Conservation (phyloP, 2,888 invertebrate genomes). For the Diogma glabrata region DNA sequence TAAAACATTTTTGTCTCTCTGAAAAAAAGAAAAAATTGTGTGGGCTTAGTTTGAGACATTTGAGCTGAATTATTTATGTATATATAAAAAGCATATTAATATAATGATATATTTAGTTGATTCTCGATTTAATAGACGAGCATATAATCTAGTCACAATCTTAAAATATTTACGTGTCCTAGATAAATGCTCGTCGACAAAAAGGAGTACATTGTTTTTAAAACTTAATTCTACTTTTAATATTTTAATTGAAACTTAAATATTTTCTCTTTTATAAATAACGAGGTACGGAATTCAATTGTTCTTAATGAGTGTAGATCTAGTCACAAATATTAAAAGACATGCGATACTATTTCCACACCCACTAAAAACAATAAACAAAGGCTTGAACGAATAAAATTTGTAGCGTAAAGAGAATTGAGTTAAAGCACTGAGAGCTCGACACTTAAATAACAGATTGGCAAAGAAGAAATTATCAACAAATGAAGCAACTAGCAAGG, state of each 20-base stretch:
- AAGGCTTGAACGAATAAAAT: too few species aligned
- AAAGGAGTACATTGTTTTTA: conserved; percentile 31
- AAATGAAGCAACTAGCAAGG: too few species aligned
- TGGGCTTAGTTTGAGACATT: too few species aligned
- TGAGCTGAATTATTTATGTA: too few species aligned
- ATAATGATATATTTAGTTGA: too few species aligned
- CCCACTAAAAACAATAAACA: conserved; percentile 36
- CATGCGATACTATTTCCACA: conserved; percentile 39
- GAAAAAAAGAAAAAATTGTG: too few species aligned
- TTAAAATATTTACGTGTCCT: conserved; percentile 40
- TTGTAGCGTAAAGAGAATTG: too few species aligned
- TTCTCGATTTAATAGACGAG: conserved; percentile 41
- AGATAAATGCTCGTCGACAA: conserved; percentile 41
- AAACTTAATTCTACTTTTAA: not conserved
- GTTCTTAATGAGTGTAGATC: conserved; percentile 41
- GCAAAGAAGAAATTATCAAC: too few species aligned
- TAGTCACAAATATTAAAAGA: conserved; percentile 34
- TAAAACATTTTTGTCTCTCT: too few species aligned
- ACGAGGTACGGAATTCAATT: conserved; percentile 18
- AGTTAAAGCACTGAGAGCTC: too few species aligned
- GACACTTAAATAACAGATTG: too few species aligned
- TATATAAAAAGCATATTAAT: too few species aligned
- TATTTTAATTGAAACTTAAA: not conserved
- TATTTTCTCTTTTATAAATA: not conserved
- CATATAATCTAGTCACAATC: conserved; percentile 41